phyloP scores from a whole-genome alignment of 2,888 invertebrate genomes.

The Palloptera scutellata region DNA sequence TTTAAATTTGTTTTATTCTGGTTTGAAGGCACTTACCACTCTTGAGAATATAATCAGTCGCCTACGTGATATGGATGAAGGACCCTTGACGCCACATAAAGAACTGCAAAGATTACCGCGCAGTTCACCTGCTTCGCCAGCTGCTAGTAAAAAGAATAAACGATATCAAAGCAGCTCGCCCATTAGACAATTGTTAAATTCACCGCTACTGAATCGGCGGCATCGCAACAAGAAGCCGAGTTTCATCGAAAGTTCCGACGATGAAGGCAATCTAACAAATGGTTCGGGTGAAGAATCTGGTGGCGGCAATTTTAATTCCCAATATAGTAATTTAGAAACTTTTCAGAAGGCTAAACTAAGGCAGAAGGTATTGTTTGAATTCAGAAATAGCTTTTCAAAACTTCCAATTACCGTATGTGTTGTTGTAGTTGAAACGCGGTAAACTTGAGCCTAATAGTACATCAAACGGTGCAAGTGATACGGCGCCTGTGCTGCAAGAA shows the following conservation, averaged over 20 bases:
- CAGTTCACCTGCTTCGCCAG: slow-evolving; percentile 80
- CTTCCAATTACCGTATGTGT: too few species aligned
- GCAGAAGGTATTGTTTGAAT: slow-evolving; percentile 76
- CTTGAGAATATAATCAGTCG: slow-evolving; percentile 69
- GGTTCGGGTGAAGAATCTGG: slow-evolving; percentile 68
- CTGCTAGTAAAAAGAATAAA: slow-evolving; percentile 75
- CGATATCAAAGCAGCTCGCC: slow-evolving; percentile 83
- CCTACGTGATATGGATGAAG: slow-evolving; percentile 67
- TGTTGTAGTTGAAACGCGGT: slow-evolving; percentile 75
- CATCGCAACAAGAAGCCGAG: slow-evolving; percentile 76
- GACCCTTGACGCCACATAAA: slow-evolving; percentile 65
- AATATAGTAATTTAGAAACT: slow-evolving; percentile 86
- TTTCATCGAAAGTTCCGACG: slow-evolving; percentile 80
- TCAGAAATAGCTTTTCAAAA: neutral
- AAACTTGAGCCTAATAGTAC: slow-evolving; percentile 69
- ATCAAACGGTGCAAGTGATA: slow-evolving; percentile 53
- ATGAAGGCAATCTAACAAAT: slow-evolving; percentile 71
- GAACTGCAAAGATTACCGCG: slow-evolving; percentile 72
- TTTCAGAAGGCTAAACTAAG: slow-evolving; percentile 91
- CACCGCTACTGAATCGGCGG: slow-evolving; percentile 80
- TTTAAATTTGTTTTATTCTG: neutral
- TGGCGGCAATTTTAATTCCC: slow-evolving; percentile 65
- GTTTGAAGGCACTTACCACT: slow-evolving; percentile 67
- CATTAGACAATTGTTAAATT: slow-evolving; percentile 82
- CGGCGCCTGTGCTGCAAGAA: slow-evolving; percentile 73